Evolutionary conservation across 1,140 invertebrate species (phyloP).

Genomic region (Drosophila burlai): DNA sequence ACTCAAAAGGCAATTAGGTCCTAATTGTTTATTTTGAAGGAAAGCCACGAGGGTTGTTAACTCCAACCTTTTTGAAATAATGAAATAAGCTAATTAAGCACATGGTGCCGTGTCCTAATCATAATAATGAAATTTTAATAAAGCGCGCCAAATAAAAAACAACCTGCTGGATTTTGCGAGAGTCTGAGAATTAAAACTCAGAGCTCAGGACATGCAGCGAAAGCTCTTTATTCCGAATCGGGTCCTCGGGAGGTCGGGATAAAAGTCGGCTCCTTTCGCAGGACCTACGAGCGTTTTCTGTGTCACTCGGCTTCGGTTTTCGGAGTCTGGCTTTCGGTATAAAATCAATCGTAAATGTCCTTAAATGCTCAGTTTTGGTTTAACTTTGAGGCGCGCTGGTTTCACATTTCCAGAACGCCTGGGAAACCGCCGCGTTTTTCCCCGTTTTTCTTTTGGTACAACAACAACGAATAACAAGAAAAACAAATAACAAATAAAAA

Average conservation of each 20-base stretch:
- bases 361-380: conserved; percentile 84
- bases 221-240: conserved; percentile 65
- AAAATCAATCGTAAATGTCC: conserved; percentile 84
- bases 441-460: conserved; percentile 55
- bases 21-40: neutral
- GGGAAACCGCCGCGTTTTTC: conserved; percentile 48
- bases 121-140: conserved; percentile 49
- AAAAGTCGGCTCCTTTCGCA: conserved; percentile 38
- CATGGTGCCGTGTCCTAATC: conserved; percentile 45
- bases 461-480: conserved; percentile 32
- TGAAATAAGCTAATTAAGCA: conserved; percentile 49
- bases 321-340: conserved; percentile 67
- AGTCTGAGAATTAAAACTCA: neutral
- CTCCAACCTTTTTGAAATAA: conserved; percentile 16
- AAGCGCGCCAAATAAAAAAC: conserved; percentile 70
- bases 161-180: conserved; percentile 65
- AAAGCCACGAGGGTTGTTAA: neutral
- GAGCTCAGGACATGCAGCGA: conserved; percentile 9
- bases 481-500: conserved; percentile 35
- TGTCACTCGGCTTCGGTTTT: conserved; percentile 60
- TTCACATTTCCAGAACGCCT: conserved; percentile 36
- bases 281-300: conserved; percentile 56
- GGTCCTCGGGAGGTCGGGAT: conserved; percentile 6
- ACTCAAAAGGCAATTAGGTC: conserved; percentile 12
- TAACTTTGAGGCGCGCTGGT: conserved; percentile 70